Evolutionary conservation across 2,797 vertebrate species (phyloP).

Genomic region (Xenops minutus): DNA sequence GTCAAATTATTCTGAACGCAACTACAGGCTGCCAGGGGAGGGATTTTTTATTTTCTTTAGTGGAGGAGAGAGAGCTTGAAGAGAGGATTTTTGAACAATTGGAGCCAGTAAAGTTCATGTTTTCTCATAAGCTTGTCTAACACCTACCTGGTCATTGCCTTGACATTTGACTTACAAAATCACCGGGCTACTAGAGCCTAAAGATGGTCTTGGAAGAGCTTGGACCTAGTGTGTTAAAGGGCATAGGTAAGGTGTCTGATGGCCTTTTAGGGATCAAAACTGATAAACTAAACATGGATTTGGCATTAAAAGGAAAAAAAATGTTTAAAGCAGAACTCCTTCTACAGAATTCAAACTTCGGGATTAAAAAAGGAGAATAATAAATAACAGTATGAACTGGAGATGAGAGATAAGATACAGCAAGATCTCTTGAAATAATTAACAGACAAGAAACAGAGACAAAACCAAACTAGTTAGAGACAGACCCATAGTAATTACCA

Average conservation of each 20-base stretch:
- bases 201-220: not conserved
- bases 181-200: not conserved
- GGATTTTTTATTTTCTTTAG: fast-evolving
- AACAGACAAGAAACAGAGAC: slow-evolving; percentile 59
- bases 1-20: not conserved
- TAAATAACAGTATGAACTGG: not conserved
- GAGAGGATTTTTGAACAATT: not conserved
- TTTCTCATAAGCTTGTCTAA: not conserved
- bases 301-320: not conserved
- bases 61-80: not conserved
- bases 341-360: not conserved
- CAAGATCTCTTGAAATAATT: slow-evolving; percentile 68
- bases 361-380: not conserved
- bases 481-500: slow-evolving; percentile 72
- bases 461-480: slow-evolving; percentile 67
- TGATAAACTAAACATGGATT: not conserved
- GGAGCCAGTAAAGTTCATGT: not conserved
- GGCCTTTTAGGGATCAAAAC: not conserved
- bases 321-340: not conserved
- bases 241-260: not conserved
- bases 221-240: not conserved
- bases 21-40: too few species aligned
- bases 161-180: not conserved
- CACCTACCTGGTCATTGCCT: not conserved
- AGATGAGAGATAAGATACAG: slow-evolving; percentile 42